These are phyloP conservation scores for Strongylocentrotus purpuratus DNA, from an alignment of 35 echinoderm and acorn worm genomes.

Conservation along the genomic window DNA sequence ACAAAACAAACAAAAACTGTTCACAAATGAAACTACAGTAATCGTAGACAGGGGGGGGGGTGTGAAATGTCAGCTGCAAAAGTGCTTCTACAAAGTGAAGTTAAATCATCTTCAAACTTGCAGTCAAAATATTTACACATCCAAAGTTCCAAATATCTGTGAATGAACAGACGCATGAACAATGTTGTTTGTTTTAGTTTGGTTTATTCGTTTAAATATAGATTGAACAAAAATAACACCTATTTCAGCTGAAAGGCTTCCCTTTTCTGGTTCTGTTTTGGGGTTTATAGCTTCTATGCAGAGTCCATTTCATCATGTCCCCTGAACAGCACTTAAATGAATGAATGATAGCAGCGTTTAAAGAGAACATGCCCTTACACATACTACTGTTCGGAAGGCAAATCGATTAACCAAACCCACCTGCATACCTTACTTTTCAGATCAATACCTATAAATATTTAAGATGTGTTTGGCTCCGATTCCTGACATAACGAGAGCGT, in stretches of 20 bases:
- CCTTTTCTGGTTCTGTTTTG: background rate
- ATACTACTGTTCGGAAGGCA: background rate
- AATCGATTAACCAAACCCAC: background rate
- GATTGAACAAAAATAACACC: background rate
- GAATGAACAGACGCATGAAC: too few species aligned
- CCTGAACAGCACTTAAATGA: background rate
- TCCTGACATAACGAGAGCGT: background rate
- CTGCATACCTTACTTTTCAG: background rate
- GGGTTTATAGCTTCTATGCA: background rate
- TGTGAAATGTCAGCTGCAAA: too few species aligned
- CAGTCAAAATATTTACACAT: too few species aligned
- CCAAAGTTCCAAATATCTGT: too few species aligned
- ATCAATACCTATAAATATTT: background rate
- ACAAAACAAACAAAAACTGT: too few species aligned
- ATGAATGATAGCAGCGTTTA: background rate
- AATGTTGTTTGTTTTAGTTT: too few species aligned
- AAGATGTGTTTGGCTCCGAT: slow-evolving; percentile 9
- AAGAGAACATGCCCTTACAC: background rate
- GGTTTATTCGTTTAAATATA: background rate
- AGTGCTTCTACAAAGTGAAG: too few species aligned
- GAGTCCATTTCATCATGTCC: background rate
- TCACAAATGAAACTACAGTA: too few species aligned
- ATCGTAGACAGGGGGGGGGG: too few species aligned
- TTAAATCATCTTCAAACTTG: too few species aligned
- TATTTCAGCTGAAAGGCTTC: background rate